Evolutionary conservation across 1,140 invertebrate genomes (phyloP).

Genomic region (Lamellibrachia luymesi): DNA sequence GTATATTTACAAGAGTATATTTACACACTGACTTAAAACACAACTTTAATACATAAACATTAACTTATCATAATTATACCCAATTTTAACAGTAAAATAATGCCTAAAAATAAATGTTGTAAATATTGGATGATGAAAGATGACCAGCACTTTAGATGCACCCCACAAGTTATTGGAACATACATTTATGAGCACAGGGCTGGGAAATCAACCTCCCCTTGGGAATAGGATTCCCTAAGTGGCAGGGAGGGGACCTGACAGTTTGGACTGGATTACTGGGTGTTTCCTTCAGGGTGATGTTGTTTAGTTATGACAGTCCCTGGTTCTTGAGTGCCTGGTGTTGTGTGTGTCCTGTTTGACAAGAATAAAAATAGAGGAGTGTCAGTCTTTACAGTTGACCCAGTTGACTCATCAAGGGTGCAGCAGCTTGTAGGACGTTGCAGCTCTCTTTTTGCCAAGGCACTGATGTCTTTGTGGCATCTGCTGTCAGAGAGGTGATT

Average conservation of each 20-base stretch:
- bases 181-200: not conserved
- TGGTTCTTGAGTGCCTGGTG: not conserved
- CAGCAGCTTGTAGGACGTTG: not conserved
- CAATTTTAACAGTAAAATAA: too few species aligned
- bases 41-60: too few species aligned
- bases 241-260: not conserved
- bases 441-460: not conserved
- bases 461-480: not conserved
- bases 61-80: too few species aligned
- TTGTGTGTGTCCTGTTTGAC: not conserved
- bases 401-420: not conserved
- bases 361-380: not conserved
- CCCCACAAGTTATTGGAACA: too few species aligned
- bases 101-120: too few species aligned
- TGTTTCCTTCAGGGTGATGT: not conserved
- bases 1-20: not conserved
- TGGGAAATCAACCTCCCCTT: not conserved
- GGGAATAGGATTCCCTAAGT: not conserved
- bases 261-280: not conserved
- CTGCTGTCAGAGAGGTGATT: not conserved
- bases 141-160: too few species aligned
- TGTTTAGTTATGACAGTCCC: not conserved
- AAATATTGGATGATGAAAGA: too few species aligned
- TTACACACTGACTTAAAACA: not conserved
- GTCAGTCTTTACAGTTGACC: not conserved